phyloP scores from a whole-genome alignment of 23 tunicate species.

The Aplidium turbinatum region DNA sequence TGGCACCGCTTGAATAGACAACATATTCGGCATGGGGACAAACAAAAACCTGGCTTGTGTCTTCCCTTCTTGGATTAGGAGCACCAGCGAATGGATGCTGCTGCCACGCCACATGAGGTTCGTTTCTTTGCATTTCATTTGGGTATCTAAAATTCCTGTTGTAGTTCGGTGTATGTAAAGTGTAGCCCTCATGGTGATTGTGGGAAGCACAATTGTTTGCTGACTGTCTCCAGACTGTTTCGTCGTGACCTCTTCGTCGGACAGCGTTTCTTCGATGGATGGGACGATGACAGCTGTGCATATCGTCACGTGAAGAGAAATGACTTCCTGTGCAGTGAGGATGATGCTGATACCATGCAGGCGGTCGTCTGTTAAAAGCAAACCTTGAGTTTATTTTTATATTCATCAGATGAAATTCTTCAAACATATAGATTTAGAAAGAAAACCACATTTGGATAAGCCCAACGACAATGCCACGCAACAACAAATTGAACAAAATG shows the following conservation, averaged over 20 bases:
- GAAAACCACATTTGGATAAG: too few relatives aligned
- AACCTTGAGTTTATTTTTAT: too few relatives aligned
- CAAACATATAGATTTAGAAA: too few relatives aligned
- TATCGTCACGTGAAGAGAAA: constrained; percentile 12
- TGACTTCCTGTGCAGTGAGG: constrained; percentile 6
- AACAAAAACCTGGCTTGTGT: constrained; percentile 29
- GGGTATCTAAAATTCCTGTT: constrained; percentile 1
- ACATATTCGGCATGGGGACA: constrained; percentile 48
- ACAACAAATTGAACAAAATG: too few relatives aligned
- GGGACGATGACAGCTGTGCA: constrained; percentile 9
- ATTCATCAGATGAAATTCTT: too few relatives aligned
- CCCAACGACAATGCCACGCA: too few relatives aligned
- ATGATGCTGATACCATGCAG: background rate
- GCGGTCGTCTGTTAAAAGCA: too few relatives aligned
- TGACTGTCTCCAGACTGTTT: too few relatives aligned
- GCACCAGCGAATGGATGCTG: constrained; percentile 15
- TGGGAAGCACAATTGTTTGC: too few relatives aligned
- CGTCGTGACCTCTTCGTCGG: background rate
- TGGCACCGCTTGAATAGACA: constrained; percentile 31
- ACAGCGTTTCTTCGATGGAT: background rate
- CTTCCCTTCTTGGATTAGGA: constrained; percentile 14
- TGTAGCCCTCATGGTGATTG: too few relatives aligned
- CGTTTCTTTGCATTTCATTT: background rate
- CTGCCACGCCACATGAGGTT: background rate
- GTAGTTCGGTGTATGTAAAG: too few relatives aligned